Percentiles rank a stretch among this genome's conserved stretches.
Conservation (phyloP, 2,888 invertebrate genomes). For the Trilocha varians region DNA sequence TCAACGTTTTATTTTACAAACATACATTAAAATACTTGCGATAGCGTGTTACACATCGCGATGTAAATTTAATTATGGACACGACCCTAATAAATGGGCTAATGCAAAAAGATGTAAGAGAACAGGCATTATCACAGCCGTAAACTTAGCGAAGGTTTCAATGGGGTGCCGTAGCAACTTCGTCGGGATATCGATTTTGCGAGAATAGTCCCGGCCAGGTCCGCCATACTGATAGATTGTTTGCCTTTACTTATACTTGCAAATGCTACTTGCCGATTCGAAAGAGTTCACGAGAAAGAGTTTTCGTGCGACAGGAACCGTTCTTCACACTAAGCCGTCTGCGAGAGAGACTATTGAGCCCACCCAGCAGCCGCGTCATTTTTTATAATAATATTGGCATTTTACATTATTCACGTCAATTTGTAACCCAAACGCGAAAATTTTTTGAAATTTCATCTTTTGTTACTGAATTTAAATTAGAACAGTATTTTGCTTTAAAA, state of each 20-base stretch:
- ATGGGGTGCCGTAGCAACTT: conserved; percentile 29
- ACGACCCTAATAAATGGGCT: not conserved
- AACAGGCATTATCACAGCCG: conserved; percentile 18
- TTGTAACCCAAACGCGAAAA: too few species aligned
- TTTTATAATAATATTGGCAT: not conserved
- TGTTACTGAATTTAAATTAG: too few species aligned
- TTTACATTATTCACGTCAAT: too few species aligned
- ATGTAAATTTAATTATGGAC: not conserved
- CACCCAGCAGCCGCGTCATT: not conserved
- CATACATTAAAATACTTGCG: too few species aligned
- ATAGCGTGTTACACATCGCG: not conserved
- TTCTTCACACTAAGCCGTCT: not conserved
- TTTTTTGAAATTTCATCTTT: too few species aligned
- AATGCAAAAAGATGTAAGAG: conserved; percentile 18
- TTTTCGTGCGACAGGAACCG: not conserved
- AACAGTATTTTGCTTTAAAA: too few species aligned
- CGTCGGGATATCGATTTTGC: conserved; percentile 32
- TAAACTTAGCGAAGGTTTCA: conserved; percentile 25
- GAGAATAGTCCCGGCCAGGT: conserved; percentile 2
- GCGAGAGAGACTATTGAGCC: not conserved
- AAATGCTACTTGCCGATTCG: conserved; percentile 2
- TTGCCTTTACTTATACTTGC: conserved; percentile 6
- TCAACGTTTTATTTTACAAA: too few species aligned
- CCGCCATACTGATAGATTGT: conserved; percentile 3
- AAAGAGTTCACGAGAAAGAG: not conserved